A percentile compares a stretch with the other conserved stretches of the same genome.
Evolutionary conservation across 2,113 vertebrate species (phyloP).

Genomic region (Tachysurus fulvidraco): DNA sequence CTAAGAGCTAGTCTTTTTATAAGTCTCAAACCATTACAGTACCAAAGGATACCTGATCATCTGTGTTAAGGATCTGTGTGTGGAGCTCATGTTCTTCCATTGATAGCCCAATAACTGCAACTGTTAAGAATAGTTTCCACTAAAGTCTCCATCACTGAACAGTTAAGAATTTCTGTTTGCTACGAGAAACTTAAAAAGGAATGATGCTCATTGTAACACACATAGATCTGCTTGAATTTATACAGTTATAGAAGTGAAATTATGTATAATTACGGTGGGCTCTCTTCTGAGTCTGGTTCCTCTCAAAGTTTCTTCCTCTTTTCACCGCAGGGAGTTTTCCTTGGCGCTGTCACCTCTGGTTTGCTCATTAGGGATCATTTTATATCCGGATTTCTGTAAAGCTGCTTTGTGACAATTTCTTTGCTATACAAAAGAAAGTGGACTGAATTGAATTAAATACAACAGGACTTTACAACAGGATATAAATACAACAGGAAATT

Average conservation of each 20-base stretch:
- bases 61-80: not conserved
- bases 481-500: not conserved
- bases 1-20: slow-evolving; percentile 1
- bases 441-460: not conserved
- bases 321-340: not conserved
- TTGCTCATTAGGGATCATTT: not conserved
- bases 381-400: not conserved
- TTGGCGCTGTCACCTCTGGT: not conserved
- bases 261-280: not conserved
- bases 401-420: not conserved
- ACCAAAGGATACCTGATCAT: not conserved
- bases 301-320: not conserved
- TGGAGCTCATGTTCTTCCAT: not conserved
- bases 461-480: not conserved
- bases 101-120: not conserved
- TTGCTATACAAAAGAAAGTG: not conserved
- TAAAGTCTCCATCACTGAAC: not conserved
- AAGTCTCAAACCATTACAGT: not conserved
- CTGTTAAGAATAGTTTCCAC: not conserved
- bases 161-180: not conserved
- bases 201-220: not conserved
- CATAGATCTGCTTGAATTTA: not conserved
- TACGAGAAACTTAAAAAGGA: not conserved
- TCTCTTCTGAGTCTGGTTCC: not conserved
- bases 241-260: not conserved